Percentiles rank a stretch among this genome's conserved stretches.
Conservation (phyloP, 2,888 invertebrate species). For the Andrena fulva region DNA sequence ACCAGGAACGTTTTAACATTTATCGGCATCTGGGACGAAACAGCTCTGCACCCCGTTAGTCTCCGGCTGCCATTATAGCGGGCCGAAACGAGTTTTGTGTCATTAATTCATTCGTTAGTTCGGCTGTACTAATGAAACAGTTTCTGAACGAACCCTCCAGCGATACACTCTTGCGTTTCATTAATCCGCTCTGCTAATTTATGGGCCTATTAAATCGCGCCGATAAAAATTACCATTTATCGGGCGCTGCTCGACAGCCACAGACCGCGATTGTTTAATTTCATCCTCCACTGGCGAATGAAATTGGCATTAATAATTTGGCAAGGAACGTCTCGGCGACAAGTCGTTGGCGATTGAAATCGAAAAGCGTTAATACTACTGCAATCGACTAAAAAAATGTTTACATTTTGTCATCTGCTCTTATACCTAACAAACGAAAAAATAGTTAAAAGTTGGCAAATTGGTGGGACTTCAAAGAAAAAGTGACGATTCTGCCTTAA, state of each 20-base stretch:
- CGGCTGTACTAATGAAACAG: slow-evolving; percentile 51
- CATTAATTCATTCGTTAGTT: slow-evolving; percentile 56
- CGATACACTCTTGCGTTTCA: slow-evolving; percentile 49
- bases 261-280: slow-evolving; percentile 44
- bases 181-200: slow-evolving; percentile 62
- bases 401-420: too few species aligned
- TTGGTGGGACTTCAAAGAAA: too few species aligned
- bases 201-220: slow-evolving; percentile 59
- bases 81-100: slow-evolving; percentile 55
- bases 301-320: slow-evolving; percentile 9
- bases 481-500: too few species aligned
- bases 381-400: too few species aligned
- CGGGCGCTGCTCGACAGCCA: slow-evolving; percentile 31
- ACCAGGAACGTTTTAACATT: slow-evolving; percentile 28
- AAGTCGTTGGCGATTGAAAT: not conserved
- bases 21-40: slow-evolving; percentile 39
- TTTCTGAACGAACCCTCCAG: slow-evolving; percentile 26
- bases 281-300: slow-evolving; percentile 23
- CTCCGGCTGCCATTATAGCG: slow-evolving; percentile 26
- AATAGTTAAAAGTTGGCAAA: too few species aligned
- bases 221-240: slow-evolving; percentile 58
- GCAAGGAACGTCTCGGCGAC: too few species aligned
- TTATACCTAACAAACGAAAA: too few species aligned
- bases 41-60: slow-evolving; percentile 33
- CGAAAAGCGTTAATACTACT: not conserved